Percentiles rank a stretch among this genome's conserved stretches.
These are phyloP conservation scores for Phlogophora meticulosa DNA, from an alignment of 2,888 invertebrate genomes.

Conservation along the genomic window DNA sequence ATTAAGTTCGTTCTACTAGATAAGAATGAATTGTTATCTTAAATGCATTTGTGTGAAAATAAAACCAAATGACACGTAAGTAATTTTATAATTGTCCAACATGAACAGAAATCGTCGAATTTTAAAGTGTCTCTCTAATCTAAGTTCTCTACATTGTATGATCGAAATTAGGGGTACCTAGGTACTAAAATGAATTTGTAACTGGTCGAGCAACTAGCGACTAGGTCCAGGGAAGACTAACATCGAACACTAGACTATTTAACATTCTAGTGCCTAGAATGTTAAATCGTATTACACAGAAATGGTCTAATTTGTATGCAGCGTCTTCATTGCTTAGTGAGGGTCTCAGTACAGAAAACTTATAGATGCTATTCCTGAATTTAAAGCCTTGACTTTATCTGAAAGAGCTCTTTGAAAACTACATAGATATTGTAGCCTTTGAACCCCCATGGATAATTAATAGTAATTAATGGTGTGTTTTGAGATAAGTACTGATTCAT, in stretches of 20 bases:
- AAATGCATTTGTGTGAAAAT: constrained; percentile 10
- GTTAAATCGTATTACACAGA: constrained; percentile 36
- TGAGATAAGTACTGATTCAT: too few species aligned
- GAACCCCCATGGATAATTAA: not conserved
- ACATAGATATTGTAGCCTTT: not conserved
- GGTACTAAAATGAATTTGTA: constrained; percentile 5
- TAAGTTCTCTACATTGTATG: not conserved
- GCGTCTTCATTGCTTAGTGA: constrained; percentile 12
- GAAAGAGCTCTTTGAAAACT: not conserved
- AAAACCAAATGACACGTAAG: not conserved
- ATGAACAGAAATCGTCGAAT: not conserved
- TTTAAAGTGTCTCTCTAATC: not conserved
- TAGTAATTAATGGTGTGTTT: too few species aligned
- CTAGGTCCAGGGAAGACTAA: not conserved
- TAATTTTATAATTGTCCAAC: constrained; percentile 12
- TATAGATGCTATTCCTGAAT: not conserved
- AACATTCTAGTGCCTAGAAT: constrained; percentile 38
- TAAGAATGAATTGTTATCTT: not conserved
- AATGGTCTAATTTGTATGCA: constrained; percentile 42
- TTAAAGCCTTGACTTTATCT: constrained; percentile 1
- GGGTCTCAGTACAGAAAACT: constrained; percentile 21
- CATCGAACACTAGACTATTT: constrained; percentile 8
- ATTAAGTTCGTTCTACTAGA: too few species aligned
- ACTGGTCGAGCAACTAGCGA: not conserved
- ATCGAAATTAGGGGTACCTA: constrained; percentile 1